Evolutionary conservation across 2,113 vertebrate genomes (phyloP).

Genomic region (Brienomyrus brachyistius): DNA sequence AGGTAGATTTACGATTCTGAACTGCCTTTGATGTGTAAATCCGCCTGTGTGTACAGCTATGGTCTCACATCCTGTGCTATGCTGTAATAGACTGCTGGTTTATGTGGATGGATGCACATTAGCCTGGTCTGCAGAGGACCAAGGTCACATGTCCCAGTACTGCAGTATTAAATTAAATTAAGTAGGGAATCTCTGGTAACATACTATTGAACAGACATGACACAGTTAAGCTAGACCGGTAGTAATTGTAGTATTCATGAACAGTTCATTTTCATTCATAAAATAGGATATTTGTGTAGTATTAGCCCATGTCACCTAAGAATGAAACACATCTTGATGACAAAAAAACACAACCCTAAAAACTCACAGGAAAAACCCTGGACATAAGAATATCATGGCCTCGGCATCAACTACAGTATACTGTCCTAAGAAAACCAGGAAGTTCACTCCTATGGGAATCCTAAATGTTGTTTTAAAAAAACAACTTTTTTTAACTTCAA

Average conservation of each 20-base stretch:
- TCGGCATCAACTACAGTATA: not conserved
- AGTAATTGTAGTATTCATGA: not conserved
- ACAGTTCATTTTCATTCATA: not conserved
- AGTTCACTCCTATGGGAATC: not conserved
- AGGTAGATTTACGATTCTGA: not conserved
- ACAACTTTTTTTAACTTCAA: not conserved
- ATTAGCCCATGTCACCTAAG: not conserved
- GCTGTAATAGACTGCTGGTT: not conserved
- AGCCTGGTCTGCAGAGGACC: not conserved
- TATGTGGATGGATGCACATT: not conserved
- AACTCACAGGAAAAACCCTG: not conserved
- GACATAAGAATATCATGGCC: not conserved
- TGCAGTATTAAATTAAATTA: not conserved
- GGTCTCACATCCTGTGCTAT: not conserved
- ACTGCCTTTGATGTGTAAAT: not conserved
- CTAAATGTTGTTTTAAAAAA: not conserved
- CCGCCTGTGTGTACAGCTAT: not conserved
- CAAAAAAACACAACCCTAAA: not conserved
- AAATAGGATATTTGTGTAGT: not conserved
- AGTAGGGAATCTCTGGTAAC: not conserved
- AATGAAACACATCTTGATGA: not conserved
- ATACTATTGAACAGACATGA: not conserved
- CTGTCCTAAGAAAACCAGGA: not conserved
- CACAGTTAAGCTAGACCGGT: not conserved
- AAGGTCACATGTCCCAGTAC: not conserved